A percentile compares a stretch with the other conserved stretches of the same genome.
Evolutionary conservation across 2,113 vertebrate species (phyloP).

Genomic region (Cyanoderma ruficeps): DNA sequence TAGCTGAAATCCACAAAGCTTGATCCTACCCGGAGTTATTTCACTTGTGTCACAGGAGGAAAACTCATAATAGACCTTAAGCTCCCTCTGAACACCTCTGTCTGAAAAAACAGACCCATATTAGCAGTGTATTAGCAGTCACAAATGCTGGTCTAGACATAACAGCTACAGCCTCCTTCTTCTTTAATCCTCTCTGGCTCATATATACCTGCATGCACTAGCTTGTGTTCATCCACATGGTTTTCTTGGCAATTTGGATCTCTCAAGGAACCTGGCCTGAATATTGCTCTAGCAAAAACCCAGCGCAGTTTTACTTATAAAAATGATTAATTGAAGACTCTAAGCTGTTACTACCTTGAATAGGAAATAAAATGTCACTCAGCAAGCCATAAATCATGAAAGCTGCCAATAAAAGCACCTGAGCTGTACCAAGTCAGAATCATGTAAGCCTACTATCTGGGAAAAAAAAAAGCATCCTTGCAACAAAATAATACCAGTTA

Average conservation of each 20-base stretch:
- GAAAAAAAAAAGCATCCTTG: not conserved
- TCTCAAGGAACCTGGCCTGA: not conserved
- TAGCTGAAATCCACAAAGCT: not conserved
- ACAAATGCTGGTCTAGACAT: slow-evolving; percentile 34
- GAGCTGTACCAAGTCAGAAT: not conserved
- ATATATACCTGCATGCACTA: not conserved
- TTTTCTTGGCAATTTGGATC: not conserved
- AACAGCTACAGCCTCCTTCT: not conserved
- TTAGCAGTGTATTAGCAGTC: not conserved
- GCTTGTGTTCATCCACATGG: not conserved
- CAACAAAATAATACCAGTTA: not conserved
- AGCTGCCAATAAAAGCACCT: not conserved
- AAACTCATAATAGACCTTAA: slow-evolving; percentile 34
- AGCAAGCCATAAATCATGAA: not conserved
- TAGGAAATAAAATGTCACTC: slow-evolving; percentile 35
- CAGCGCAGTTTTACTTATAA: not conserved
- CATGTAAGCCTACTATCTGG: not conserved
- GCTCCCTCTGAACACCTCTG: slow-evolving; percentile 11
- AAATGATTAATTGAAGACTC: slow-evolving; percentile 42
- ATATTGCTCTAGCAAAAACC: slow-evolving; percentile 4
- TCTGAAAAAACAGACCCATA: not conserved
- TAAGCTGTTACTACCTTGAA: slow-evolving; percentile 6
- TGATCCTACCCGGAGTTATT: slow-evolving; percentile 7
- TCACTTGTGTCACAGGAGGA: not conserved
- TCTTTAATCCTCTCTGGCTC: slow-evolving; percentile 14